Evolutionary conservation across 2,113 vertebrate genomes (phyloP), one percentile per base, ranked within the genome.

Genomic region (Struthio camelus): DNA sequence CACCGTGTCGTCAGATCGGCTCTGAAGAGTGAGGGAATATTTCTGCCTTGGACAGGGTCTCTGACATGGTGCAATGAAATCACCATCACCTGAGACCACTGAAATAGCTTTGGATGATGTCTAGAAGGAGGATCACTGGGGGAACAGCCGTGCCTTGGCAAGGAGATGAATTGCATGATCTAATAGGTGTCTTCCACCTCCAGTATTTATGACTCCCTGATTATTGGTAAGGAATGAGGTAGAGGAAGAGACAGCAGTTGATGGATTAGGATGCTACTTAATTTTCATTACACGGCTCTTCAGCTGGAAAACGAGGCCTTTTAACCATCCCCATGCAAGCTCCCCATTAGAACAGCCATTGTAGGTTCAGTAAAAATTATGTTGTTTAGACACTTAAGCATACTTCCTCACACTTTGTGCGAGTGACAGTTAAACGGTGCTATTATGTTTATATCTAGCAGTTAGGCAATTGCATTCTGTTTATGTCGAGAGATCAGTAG

Each of bases 311-410:
- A 89, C 1, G 17, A 91, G 65, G 40, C 44, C 56, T 91, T 92
- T 87, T 87, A 91, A 81, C 38, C 3, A 15, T 81, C n/a, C 73
- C 59, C 30, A 54, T 79, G 54, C 59, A 88, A 92, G 66, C 51
- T 58, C 59, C 69, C 75, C 6, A 24, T 87, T 97, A 76, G 89
- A 96, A 80, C 67, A 34, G 80, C 90, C 81, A 53, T 61, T 80
- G 71, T 13, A 13, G 82, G 71, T 92, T 96, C 88, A 93, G 32
- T 67, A 93, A 95, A 93, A 97, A 93, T 80, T 8, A 76, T 89
- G 76, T 70, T 94, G 77, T 84, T 95, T 84, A 92, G 79, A 86
- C 79, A 79, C 40, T 81, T 71, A 64, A 64, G 13, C 2, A 42
- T 78, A 27, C 42, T 75, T 96, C 66, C 78, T 96, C 85, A 91